These are phyloP conservation scores for Plagodis dolabraria DNA, from an alignment of 2,888 invertebrate genomes.

Conservation along the genomic window DNA sequence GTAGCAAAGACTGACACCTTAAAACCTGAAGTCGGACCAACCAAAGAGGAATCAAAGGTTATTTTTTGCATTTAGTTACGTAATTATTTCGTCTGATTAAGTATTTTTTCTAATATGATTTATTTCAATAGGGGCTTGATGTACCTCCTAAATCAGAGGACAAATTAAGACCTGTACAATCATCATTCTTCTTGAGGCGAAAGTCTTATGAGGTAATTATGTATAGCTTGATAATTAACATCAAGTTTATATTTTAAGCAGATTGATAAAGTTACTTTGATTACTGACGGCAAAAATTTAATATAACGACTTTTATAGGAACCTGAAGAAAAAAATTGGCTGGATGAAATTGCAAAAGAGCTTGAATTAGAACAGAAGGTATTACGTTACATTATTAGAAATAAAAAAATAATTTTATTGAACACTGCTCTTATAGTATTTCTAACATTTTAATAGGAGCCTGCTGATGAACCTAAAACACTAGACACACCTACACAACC, in stretches of 20 bases:
- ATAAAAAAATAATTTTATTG: neutral
- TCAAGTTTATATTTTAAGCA: neutral
- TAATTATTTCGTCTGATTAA: neutral
- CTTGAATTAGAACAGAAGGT: conserved; percentile 22
- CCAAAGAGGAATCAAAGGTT: conserved; percentile 29
- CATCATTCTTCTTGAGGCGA: conserved; percentile 55
- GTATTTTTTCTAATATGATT: conserved; percentile 15
- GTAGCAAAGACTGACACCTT: conserved; percentile 24
- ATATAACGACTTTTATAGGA: conserved; percentile 30
- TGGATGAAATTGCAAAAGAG: conserved; percentile 26
- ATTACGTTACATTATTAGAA: conserved; percentile 1
- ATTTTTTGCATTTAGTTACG: conserved; percentile 3
- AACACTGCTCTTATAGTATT: conserved; percentile 7
- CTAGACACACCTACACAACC: conserved; percentile 43
- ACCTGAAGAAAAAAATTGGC: conserved; percentile 30
- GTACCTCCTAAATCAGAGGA: conserved; percentile 45
- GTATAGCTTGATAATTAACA: neutral
- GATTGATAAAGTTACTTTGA: neutral
- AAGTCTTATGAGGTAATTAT: conserved; percentile 55
- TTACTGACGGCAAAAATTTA: neutral
- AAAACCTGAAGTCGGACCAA: conserved; percentile 18
- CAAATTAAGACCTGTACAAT: conserved; percentile 46
- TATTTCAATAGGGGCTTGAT: conserved; percentile 50
- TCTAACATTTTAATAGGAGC: conserved; percentile 16
- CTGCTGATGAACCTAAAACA: conserved; percentile 34